phyloP scores from a whole-genome alignment of 2,113 vertebrate species.

The Calyptommatus sinebrachiatus region DNA sequence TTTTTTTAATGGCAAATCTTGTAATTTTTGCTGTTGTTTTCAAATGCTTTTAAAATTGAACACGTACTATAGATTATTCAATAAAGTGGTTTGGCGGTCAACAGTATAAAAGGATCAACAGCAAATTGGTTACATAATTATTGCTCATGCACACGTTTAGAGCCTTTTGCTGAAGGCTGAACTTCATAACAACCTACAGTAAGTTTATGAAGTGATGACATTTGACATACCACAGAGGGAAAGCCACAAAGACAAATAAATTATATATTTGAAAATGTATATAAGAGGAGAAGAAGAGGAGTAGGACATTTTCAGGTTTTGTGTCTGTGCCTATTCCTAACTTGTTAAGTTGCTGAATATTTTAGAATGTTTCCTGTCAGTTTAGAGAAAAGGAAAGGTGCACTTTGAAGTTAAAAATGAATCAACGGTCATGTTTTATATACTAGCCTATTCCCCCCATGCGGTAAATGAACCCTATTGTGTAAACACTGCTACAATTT shows the following conservation, averaged over 20 bases:
- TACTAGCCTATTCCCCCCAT: background rate
- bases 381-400: background rate
- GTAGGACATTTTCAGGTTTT: background rate
- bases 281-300: too few species aligned
- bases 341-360: background rate
- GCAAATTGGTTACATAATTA: too few species aligned
- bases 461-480: conserved; percentile 47
- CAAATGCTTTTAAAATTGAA: too few species aligned
- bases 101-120: too few species aligned
- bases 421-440: conserved; percentile 44
- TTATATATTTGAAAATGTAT: background rate
- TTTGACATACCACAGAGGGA: background rate
- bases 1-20: too few species aligned
- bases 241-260: background rate
- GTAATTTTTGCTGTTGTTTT: too few species aligned
- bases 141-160: too few species aligned
- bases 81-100: too few species aligned
- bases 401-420: background rate
- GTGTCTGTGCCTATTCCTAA: background rate
- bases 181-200: too few species aligned
- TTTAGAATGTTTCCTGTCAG: background rate
- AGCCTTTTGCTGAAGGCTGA: too few species aligned
- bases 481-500: conserved; percentile 53
- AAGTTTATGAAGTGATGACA: too few species aligned
- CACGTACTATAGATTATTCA: too few species aligned